These are phyloP conservation scores for Scleropages formosus DNA, from an alignment of 2,797 vertebrate genomes.

Conservation along the genomic window DNA sequence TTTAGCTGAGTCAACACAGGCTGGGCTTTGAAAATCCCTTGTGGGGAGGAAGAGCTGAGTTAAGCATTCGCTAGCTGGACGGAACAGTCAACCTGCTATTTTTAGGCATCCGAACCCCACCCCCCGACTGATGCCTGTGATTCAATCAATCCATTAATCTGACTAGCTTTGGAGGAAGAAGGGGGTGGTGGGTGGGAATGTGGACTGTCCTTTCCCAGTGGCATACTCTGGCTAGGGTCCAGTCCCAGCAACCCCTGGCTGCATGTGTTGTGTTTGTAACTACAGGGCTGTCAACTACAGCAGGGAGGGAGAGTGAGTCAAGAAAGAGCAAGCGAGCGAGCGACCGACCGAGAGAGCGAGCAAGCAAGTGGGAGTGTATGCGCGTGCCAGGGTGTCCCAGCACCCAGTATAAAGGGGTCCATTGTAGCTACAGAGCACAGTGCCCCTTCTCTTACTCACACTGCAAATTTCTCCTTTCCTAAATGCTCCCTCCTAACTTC, in stretches of 20 bases:
- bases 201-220: conserved; percentile 33
- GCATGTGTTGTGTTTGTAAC: conserved; percentile 53
- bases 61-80: conserved; percentile 43
- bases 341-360: conserved; percentile 44
- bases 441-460: conserved; percentile 27
- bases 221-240: conserved; percentile 48
- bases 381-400: conserved; percentile 46
- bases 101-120: conserved; percentile 48
- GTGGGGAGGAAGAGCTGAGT: conserved; percentile 54
- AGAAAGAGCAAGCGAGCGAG: conserved; percentile 37
- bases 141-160: conserved; percentile 44
- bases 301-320: conserved; percentile 2
- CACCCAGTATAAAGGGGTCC: conserved; percentile 64
- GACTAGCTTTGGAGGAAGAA: conserved; percentile 27
- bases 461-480: conserved; percentile 27
- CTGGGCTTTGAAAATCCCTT: conserved; percentile 55
- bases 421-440: conserved; percentile 56
- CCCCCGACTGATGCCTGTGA: conserved; percentile 22
- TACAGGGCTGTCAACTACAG: conserved; percentile 49
- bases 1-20: conserved; percentile 52
- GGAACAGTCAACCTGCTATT: conserved; percentile 50
- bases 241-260: conserved; percentile 35
- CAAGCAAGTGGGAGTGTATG: conserved; percentile 29
- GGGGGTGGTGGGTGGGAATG: background rate
- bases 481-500: conserved; percentile 12